These are phyloP conservation scores for Pterostichus madidus DNA, from an alignment of 2,888 invertebrate genomes.

Conservation along the genomic window DNA sequence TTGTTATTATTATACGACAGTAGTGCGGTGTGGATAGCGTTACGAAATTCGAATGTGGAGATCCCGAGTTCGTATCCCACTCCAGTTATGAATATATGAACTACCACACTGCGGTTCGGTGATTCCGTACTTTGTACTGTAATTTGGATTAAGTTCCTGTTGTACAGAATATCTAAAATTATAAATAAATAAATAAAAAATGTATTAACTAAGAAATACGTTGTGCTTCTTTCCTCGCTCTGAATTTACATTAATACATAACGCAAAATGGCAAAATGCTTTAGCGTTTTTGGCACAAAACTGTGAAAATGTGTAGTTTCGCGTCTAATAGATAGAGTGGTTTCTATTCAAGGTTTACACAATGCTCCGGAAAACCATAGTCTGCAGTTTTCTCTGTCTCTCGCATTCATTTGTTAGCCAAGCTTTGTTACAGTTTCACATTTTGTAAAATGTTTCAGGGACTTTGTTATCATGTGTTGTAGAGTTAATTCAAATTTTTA, in stretches of 20 bases:
- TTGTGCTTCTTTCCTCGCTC: too few species aligned
- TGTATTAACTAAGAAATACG: too few species aligned
- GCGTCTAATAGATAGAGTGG: background rate
- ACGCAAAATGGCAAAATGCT: background rate
- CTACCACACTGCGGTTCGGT: too few species aligned
- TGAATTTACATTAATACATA: background rate
- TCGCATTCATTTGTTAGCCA: background rate
- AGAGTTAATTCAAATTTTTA: background rate
- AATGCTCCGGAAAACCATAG: slow-evolving; percentile 17
- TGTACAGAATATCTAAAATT: too few species aligned
- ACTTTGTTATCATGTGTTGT: slow-evolving; percentile 3
- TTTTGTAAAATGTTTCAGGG: background rate
- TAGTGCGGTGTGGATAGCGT: too few species aligned
- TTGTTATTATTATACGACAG: too few species aligned
- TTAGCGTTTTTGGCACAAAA: background rate
- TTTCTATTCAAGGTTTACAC: background rate
- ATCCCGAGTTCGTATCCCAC: too few species aligned
- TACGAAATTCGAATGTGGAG: too few species aligned
- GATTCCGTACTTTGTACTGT: too few species aligned
- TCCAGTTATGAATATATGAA: too few species aligned
- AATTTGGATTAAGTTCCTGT: too few species aligned
- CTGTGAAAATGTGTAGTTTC: slow-evolving; percentile 9
- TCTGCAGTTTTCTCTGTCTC: slow-evolving; percentile 10
- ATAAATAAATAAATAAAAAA: too few species aligned
- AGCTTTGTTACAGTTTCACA: slow-evolving; percentile 9